phyloP scores from a whole-genome alignment of 2,888 invertebrate genomes.

The Pedicia rivosa region DNA sequence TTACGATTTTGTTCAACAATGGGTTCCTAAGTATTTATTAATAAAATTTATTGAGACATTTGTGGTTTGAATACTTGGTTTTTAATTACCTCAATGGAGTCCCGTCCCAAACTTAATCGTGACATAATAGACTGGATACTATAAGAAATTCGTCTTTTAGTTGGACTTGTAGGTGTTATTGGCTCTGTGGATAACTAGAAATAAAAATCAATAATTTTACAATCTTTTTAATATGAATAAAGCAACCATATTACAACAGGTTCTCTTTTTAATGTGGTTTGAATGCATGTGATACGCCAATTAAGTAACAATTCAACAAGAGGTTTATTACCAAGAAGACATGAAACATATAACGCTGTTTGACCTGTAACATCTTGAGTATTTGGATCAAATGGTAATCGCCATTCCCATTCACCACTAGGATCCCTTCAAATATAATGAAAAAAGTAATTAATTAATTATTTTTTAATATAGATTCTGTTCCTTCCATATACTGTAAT shows the following conservation, averaged over 20 bases:
- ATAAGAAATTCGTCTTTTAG: constrained; percentile 60
- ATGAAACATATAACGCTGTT: constrained; percentile 79
- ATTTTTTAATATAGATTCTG: too few species aligned
- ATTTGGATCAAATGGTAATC: constrained; percentile 85
- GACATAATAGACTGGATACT: constrained; percentile 82
- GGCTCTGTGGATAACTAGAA: constrained; percentile 6
- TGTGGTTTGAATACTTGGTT: too few species aligned
- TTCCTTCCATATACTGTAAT: neutral
- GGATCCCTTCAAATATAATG: constrained; percentile 37
- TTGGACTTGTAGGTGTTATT: constrained; percentile 35
- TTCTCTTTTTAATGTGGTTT: neutral
- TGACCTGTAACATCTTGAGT: constrained; percentile 79
- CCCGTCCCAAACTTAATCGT: constrained; percentile 50
- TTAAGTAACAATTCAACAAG: constrained; percentile 62
- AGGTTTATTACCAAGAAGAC: constrained; percentile 63
- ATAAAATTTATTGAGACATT: too few species aligned
- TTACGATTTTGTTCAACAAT: constrained; percentile 15
- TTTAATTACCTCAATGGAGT: constrained; percentile 24
- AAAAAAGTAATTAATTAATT: constrained; percentile 2
- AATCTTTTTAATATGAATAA: neutral
- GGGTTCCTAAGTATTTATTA: too few species aligned
- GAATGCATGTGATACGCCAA: constrained; percentile 40
- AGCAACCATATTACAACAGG: neutral
- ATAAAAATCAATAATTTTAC: neutral
- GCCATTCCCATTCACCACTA: constrained; percentile 64